phyloP scores from a whole-genome alignment of 2,797 vertebrate species.

The Antrozous pallidus region DNA sequence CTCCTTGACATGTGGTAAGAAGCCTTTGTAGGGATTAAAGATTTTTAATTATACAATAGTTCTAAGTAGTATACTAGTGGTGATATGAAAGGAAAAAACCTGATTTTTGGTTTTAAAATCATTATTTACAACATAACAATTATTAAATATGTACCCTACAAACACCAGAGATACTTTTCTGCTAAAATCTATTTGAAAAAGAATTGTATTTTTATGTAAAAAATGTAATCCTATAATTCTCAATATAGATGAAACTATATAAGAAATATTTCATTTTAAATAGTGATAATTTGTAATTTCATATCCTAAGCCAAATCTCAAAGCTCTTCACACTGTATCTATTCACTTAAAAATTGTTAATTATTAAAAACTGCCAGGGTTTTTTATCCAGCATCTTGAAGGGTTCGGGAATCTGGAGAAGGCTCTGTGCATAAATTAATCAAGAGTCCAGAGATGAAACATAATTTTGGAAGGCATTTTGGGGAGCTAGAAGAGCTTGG shows the following conservation, averaged over 20 bases:
- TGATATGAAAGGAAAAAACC: not conserved
- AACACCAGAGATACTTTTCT: slow-evolving; percentile 72
- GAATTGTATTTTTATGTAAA: slow-evolving; percentile 65
- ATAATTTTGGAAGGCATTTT: no score
- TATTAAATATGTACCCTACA: slow-evolving; percentile 46
- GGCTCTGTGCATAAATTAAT: no score
- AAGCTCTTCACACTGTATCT: not conserved
- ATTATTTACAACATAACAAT: slow-evolving; percentile 79
- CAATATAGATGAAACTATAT: not conserved
- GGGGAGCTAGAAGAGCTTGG: no score
- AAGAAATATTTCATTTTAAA: slow-evolving; percentile 32
- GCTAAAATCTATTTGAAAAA: slow-evolving; percentile 77
- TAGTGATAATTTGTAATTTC: not conserved
- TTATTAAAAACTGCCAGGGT: not conserved
- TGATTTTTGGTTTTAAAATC: not conserved
- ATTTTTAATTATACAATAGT: slow-evolving; percentile 13
- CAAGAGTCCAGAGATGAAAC: no score
- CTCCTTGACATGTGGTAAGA: not conserved
- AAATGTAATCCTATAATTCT: slow-evolving; percentile 61
- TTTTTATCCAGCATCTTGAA: no score
- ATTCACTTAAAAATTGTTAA: not conserved
- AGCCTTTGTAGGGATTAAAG: not conserved
- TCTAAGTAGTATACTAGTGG: not conserved
- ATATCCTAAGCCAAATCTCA: not conserved
- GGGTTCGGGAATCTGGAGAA: no score